A percentile compares a stretch with the other conserved stretches of the same genome.
Evolutionary conservation across 2,888 invertebrate species (phyloP).

Genomic region (Reticulitermes lucifugus): DNA sequence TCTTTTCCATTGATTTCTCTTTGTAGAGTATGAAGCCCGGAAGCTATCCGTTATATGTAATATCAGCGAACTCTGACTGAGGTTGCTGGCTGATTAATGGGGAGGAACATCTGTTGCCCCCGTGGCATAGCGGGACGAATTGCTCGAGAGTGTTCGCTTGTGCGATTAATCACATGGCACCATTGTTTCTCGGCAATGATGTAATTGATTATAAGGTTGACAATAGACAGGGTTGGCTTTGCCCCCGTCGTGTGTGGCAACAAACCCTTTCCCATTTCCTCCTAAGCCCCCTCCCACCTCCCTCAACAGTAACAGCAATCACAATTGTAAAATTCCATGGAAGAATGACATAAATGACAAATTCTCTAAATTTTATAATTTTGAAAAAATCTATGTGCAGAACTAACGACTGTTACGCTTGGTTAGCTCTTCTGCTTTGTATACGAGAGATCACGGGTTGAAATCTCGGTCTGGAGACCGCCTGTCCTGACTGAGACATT

Average conservation of each 20-base stretch:
- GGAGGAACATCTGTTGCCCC: slow-evolving; percentile 46
- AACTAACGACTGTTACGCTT: too few relatives aligned
- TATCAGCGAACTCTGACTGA: slow-evolving; percentile 19
- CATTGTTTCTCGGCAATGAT: slow-evolving; percentile 50
- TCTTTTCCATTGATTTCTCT: background rate
- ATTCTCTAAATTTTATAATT: too few relatives aligned
- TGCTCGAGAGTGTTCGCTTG: slow-evolving; percentile 47
- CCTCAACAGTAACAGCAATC: background rate
- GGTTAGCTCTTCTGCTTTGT: too few relatives aligned
- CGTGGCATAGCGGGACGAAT: slow-evolving; percentile 33
- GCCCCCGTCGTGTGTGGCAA: background rate
- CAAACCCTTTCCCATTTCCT: background rate
- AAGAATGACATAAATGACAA: background rate
- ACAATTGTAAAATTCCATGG: slow-evolving; percentile 5
- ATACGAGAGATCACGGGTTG: too few relatives aligned
- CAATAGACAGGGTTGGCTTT: slow-evolving; percentile 50
- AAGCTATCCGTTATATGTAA: slow-evolving; percentile 13
- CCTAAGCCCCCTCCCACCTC: background rate
- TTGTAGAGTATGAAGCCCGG: background rate
- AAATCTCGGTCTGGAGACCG: too few relatives aligned
- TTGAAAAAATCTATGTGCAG: too few relatives aligned
- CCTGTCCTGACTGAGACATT: too few relatives aligned
- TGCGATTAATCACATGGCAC: slow-evolving; percentile 50
- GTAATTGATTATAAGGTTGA: slow-evolving; percentile 54
- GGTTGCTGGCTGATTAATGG: slow-evolving; percentile 47